These are phyloP conservation scores for Coregonus suidteri DNA, from an alignment of 2,797 vertebrate genomes.

Conservation along the genomic window DNA sequence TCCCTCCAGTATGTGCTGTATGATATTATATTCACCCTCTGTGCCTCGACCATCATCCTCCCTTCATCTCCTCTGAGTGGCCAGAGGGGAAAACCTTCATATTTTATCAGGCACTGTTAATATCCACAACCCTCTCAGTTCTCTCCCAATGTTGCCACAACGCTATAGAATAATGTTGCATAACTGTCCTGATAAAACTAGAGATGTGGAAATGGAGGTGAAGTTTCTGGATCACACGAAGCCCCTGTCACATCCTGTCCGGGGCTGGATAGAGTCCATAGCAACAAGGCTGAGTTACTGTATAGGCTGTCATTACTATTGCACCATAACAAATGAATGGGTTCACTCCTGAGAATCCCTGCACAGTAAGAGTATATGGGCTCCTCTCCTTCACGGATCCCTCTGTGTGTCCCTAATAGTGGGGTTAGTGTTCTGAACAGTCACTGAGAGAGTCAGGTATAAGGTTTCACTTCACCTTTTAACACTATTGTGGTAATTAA, in stretches of 20 bases:
- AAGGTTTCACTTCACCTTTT: constrained; percentile 29
- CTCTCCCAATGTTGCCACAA: constrained; percentile 26
- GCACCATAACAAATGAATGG: constrained; percentile 64
- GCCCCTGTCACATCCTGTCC: background rate
- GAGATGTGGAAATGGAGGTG: background rate
- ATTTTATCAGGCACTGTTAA: background rate
- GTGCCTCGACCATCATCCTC: constrained; percentile 19
- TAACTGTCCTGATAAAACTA: constrained; percentile 45
- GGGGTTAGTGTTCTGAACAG: constrained; percentile 19
- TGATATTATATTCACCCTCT: constrained; percentile 23
- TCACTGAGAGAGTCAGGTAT: constrained; percentile 15
- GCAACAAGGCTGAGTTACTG: constrained; percentile 35
- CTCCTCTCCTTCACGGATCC: constrained; percentile 5
- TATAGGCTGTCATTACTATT: constrained; percentile 63
- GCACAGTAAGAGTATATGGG: constrained; percentile 27
- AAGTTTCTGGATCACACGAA: constrained; percentile 37
- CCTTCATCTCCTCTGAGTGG: background rate
- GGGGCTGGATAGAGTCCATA: background rate
- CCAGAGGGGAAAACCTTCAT: background rate
- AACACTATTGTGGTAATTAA: constrained; percentile 59
- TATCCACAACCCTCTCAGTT: background rate
- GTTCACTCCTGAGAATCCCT: constrained; percentile 46
- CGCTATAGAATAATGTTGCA: constrained; percentile 14
- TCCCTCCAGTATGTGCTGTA: constrained; percentile 18
- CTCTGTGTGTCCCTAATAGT: constrained; percentile 16